A percentile compares a stretch with the other conserved stretches of the same genome.
phyloP scores from a whole-genome alignment of 1,140 invertebrate species.

The Drosophila pectinifera region DNA sequence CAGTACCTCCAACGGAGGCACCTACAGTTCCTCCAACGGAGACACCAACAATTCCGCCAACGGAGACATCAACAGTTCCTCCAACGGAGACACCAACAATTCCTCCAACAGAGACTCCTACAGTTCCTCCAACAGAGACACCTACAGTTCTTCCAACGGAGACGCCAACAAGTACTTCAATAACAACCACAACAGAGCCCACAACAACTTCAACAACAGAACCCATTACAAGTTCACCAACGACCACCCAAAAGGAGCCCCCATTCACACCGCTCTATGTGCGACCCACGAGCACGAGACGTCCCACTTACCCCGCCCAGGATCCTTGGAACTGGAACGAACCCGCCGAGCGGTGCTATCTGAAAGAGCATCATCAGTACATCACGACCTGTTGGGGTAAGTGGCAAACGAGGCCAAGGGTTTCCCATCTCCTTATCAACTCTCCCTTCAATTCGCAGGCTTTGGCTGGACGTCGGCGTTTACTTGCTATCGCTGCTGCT shows the following conservation, averaged over 20 bases:
- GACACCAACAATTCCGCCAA: background rate
- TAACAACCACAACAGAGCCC: background rate
- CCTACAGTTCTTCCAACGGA: background rate
- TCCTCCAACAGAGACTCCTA: background rate
- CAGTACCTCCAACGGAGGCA: background rate
- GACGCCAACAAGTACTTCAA: background rate
- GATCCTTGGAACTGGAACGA: slow-evolving; percentile 33
- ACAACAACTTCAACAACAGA: slow-evolving; percentile 2
- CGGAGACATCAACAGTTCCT: background rate
- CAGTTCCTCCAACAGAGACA: background rate
- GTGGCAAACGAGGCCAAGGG: background rate
- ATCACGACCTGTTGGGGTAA: slow-evolving; percentile 33
- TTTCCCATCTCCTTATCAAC: background rate
- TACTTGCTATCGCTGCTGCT: slow-evolving; percentile 70
- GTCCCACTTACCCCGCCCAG: slow-evolving; percentile 2
- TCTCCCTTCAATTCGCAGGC: slow-evolving; percentile 39
- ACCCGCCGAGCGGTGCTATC: slow-evolving; percentile 35
- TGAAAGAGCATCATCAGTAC: slow-evolving; percentile 39
- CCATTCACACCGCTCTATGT: background rate
- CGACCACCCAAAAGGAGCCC: slow-evolving; percentile 8
- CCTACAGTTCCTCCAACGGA: background rate
- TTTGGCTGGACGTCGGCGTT: background rate
- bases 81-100: background rate
- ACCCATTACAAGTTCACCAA: slow-evolving; percentile 5
- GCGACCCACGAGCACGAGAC: slow-evolving; percentile 4